phyloP scores from a whole-genome alignment of 2,113 vertebrate species.

The Turnix velox region DNA sequence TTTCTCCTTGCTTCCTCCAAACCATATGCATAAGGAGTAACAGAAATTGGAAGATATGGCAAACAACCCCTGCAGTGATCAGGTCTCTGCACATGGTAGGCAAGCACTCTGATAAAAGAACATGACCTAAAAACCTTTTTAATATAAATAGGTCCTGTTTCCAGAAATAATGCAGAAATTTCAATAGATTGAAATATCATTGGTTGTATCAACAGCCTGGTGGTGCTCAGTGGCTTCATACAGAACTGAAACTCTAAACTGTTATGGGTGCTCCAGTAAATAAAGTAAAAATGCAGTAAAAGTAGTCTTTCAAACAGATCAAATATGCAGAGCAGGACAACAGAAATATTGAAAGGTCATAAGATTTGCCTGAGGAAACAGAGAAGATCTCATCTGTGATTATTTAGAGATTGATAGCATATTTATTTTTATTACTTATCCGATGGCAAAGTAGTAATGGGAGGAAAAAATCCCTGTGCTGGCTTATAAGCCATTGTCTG shows the following conservation, averaged over 20 bases:
- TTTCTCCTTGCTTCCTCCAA: neutral
- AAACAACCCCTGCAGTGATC: neutral
- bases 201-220: neutral
- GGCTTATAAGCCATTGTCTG: neutral
- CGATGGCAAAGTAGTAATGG: neutral
- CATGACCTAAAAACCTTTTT: neutral
- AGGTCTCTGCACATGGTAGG: neutral
- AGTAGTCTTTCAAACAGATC: neutral
- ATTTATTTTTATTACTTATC: neutral
- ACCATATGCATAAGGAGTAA: neutral
- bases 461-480: neutral
- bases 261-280: neutral
- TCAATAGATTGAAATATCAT: neutral
- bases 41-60: neutral
- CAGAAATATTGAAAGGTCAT: neutral
- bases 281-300: neutral
- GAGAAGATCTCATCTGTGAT: neutral
- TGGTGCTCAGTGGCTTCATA: neutral
- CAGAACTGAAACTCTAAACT: neutral
- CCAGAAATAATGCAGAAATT: neutral
- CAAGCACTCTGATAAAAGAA: neutral
- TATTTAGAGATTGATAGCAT: neutral
- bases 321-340: neutral
- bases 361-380: neutral
- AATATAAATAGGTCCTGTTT: neutral